These are phyloP conservation scores for Lutraria lutraria DNA, from an alignment of 2,888 invertebrate species.

Conservation along the genomic window DNA sequence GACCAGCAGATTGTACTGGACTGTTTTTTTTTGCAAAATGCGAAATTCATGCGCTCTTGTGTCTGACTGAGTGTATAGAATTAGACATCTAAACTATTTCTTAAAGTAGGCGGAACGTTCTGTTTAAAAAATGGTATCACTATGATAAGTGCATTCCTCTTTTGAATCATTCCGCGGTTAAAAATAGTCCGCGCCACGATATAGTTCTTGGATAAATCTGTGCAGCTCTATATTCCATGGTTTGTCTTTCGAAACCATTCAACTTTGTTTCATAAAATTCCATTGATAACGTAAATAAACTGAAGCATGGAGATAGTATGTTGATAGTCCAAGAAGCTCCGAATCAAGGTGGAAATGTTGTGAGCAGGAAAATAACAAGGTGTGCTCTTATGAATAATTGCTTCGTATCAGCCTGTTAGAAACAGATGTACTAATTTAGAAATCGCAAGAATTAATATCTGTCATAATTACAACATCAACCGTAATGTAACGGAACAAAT, in stretches of 20 bases:
- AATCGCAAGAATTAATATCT: too few relatives aligned
- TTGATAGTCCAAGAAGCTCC: background rate
- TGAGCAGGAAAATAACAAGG: background rate
- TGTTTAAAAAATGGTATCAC: background rate
- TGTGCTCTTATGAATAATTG: background rate
- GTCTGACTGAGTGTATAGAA: background rate
- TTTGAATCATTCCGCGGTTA: constrained; percentile 11
- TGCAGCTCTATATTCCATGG: background rate
- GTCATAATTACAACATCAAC: too few relatives aligned
- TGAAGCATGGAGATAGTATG: background rate
- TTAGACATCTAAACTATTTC: background rate
- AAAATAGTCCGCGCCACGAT: background rate
- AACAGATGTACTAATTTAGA: too few relatives aligned
- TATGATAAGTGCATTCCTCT: background rate
- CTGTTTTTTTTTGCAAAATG: background rate
- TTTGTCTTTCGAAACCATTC: background rate
- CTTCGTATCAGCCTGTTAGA: background rate
- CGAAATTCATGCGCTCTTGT: background rate
- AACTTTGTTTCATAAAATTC: constrained; percentile 8
- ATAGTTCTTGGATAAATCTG: background rate
- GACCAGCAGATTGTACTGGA: background rate
- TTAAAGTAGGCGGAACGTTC: background rate
- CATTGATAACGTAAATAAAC: constrained; percentile 17
- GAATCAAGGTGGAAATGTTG: background rate
- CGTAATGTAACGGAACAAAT: too few relatives aligned